Conservation (phyloP, 1,140 invertebrate genomes). For the Aphelenchoides besseyi region DNA sequence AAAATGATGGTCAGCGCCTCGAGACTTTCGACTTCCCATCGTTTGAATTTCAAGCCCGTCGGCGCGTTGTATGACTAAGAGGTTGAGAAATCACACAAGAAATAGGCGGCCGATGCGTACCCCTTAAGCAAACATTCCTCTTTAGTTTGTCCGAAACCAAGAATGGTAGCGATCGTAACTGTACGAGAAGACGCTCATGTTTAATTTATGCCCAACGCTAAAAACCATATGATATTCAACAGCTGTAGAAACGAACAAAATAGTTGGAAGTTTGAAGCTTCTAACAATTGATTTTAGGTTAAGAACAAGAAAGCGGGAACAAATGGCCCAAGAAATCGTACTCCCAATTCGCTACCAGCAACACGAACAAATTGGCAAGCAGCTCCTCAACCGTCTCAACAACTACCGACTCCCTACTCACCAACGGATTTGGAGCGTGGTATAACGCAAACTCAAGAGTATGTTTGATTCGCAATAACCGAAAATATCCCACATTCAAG, state of each 20-base stretch:
- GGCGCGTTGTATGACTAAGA: neutral
- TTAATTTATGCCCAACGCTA: too few relatives aligned
- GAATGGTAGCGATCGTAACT: neutral
- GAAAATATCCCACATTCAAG: neutral
- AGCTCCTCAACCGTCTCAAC: neutral
- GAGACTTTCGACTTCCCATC: neutral
- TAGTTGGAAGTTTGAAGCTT: too few relatives aligned
- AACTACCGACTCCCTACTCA: slow-evolving; percentile 4
- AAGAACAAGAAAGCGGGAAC: neutral
- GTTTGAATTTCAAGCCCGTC: slow-evolving; percentile 2
- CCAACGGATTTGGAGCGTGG: neutral
- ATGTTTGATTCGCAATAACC: neutral
- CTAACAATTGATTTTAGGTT: slow-evolving; percentile 2
- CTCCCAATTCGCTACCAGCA: neutral
- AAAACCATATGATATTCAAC: too few relatives aligned
- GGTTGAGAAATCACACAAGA: neutral
- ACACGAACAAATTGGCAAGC: neutral
- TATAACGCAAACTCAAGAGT: slow-evolving; percentile 5
- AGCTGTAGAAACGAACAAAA: too few relatives aligned
- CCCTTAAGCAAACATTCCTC: neutral
- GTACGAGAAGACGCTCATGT: neutral
- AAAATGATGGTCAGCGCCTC: neutral
- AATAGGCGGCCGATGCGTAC: too few relatives aligned
- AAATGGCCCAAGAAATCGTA: neutral
- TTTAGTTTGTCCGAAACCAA: neutral